Conservation (phyloP, 2,113 vertebrate species). For the Thalassarche chlororhynchos region DNA sequence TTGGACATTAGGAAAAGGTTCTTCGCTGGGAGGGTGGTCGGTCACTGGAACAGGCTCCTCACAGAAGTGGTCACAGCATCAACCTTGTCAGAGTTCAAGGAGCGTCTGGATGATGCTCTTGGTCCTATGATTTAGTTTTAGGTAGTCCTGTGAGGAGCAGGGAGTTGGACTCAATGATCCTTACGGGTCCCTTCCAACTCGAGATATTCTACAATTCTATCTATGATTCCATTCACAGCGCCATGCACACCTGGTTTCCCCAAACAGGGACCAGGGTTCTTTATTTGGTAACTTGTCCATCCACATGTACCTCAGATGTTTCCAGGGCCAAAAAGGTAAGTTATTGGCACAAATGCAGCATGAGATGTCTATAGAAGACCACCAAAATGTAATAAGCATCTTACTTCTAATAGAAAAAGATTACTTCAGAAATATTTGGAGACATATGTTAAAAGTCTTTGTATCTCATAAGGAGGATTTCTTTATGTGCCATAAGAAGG, state of each 20-base stretch:
- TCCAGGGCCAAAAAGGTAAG: neutral
- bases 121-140: too few species aligned
- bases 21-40: rapidly evolving
- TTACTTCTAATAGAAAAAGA: neutral
- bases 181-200: neutral
- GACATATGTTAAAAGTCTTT: neutral
- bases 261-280: neutral
- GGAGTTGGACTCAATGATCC: neutral
- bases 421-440: neutral
- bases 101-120: too few species aligned
- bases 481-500: neutral
- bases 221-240: too few species aligned
- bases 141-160: neutral
- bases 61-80: neutral
- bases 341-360: neutral
- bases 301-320: neutral
- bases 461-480: neutral
- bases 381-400: neutral
- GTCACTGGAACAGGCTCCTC: neutral
- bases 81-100: too few species aligned
- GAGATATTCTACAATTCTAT: neutral
- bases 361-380: neutral
- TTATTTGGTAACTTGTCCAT: neutral
- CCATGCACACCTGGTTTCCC: neutral
- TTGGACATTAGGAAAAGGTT: neutral